These are phyloP conservation scores for Cricetomys ansorgei DNA, from an alignment of 2,113 vertebrate genomes.

Conservation along the genomic window DNA sequence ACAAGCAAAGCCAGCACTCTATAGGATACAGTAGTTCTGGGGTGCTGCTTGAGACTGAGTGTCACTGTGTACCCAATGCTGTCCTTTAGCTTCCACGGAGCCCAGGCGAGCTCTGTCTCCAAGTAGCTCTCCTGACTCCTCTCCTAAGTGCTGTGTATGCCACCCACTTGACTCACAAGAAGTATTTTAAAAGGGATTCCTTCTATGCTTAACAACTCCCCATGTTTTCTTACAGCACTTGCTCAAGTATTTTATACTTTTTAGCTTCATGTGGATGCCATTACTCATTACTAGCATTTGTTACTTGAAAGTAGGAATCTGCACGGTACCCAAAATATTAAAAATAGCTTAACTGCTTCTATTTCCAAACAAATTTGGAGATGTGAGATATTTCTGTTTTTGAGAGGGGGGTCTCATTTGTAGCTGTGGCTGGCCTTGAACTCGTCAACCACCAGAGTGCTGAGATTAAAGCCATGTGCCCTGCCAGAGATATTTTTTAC, in stretches of 20 bases:
- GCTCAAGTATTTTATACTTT: not conserved
- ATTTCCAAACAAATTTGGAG: constrained; percentile 11
- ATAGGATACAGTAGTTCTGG: not conserved
- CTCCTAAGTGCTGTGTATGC: too few relatives aligned
- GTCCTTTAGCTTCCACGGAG: not conserved
- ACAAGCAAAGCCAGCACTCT: not conserved
- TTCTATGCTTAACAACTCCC: not conserved
- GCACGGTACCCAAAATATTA: not conserved
- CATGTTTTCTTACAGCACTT: not conserved
- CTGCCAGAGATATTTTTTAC: not conserved
- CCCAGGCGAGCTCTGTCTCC: not conserved
- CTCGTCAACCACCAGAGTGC: not conserved
- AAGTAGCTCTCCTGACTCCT: not conserved
- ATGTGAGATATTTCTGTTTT: not conserved
- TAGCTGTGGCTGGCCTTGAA: not conserved
- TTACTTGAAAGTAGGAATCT: constrained; percentile 30
- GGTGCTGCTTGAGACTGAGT: not conserved
- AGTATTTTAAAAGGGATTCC: not conserved
- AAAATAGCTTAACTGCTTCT: not conserved
- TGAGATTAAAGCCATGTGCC: not conserved
- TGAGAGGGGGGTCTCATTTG: not conserved
- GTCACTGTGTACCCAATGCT: not conserved
- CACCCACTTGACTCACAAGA: not conserved
- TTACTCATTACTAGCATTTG: not conserved
- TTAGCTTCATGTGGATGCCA: not conserved